Conservation (phyloP, 2,888 invertebrate species). For the Phortica magna region DNA sequence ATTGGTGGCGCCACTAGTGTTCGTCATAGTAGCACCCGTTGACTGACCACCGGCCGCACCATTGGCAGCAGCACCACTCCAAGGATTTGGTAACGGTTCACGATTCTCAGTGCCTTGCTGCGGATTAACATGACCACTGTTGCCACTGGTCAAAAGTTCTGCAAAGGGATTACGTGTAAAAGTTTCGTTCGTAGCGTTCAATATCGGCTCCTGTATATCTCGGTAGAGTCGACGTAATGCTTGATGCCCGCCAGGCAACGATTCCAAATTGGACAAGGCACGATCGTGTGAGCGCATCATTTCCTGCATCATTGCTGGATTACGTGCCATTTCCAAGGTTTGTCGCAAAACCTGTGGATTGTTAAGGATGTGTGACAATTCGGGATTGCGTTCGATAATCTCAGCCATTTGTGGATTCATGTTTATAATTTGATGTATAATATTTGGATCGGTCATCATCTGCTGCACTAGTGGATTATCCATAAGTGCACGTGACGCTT, state of each 20-base stretch:
- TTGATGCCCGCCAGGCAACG: conserved; percentile 94
- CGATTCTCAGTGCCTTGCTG: conserved; percentile 94
- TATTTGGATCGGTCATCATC: conserved; percentile 96
- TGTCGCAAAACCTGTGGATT: conserved; percentile 95
- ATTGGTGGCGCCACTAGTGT: conserved; percentile 41
- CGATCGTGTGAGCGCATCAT: conserved; percentile 97
- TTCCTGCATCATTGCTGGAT: conserved; percentile 97
- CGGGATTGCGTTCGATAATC: conserved; percentile 95
- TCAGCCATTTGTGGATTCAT: conserved; percentile 98
- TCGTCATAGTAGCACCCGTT: conserved; percentile 45
- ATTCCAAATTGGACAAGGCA: conserved; percentile 96
- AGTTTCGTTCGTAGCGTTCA: conserved; percentile 93
- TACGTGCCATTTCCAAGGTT: conserved; percentile 95
- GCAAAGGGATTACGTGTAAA: conserved; percentile 93
- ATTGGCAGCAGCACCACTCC: conserved; percentile 79
- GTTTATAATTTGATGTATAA: conserved; percentile 92
- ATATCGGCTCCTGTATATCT: conserved; percentile 97
- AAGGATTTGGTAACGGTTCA: conserved; percentile 96
- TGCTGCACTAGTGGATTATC: conserved; percentile 96
- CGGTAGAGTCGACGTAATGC: conserved; percentile 96
- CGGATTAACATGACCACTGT: conserved; percentile 80
- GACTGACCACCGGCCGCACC: conserved; percentile 15
- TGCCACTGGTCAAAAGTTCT: conserved; percentile 82
- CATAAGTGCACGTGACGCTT: conserved; percentile 90
- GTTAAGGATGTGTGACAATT: conserved; percentile 97